A percentile compares a stretch with the other conserved stretches of the same genome.
Conservation (phyloP, 1,140 invertebrate species). For the Vanessa atalanta region DNA sequence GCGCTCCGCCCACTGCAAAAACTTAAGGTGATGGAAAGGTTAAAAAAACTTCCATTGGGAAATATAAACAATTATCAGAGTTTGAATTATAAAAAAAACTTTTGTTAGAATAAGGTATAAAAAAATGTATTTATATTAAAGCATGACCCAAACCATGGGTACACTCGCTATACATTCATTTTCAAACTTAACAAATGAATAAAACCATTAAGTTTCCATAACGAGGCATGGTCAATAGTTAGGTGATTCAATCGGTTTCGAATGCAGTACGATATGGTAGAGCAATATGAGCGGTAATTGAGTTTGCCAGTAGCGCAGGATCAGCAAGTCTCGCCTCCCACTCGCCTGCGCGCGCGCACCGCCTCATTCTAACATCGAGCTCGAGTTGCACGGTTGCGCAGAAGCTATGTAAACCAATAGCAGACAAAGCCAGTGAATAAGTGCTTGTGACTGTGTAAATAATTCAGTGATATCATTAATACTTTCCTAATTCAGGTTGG, state of each 20-base stretch:
- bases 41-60: not conserved
- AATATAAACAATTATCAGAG: not conserved
- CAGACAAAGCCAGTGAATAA: slow-evolving; percentile 54
- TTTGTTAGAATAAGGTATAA: not conserved
- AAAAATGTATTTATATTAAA: not conserved
- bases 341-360: slow-evolving; percentile 55
- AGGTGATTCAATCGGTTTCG: slow-evolving; percentile 24
- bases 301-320: slow-evolving; percentile 57
- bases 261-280: slow-evolving; percentile 16
- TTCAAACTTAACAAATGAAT: slow-evolving; percentile 13
- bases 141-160: too few species aligned
- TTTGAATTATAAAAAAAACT: not conserved
- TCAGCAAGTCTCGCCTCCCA: slow-evolving; percentile 60
- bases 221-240: slow-evolving; percentile 23
- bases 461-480: slow-evolving; percentile 38
- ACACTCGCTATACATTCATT: not conserved
- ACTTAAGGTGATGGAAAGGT: slow-evolving; percentile 34
- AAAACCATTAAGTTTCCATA: slow-evolving; percentile 20
- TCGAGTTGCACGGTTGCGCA: slow-evolving; percentile 53
- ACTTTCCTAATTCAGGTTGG: slow-evolving; percentile 43
- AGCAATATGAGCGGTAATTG: slow-evolving; percentile 54
- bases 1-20: slow-evolving; percentile 73
- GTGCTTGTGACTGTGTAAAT: slow-evolving; percentile 56
- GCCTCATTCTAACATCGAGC: slow-evolving; percentile 61
- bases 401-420: slow-evolving; percentile 45